phyloP scores from a whole-genome alignment of 2,113 vertebrate species.

The Xyliphius kryptos region DNA sequence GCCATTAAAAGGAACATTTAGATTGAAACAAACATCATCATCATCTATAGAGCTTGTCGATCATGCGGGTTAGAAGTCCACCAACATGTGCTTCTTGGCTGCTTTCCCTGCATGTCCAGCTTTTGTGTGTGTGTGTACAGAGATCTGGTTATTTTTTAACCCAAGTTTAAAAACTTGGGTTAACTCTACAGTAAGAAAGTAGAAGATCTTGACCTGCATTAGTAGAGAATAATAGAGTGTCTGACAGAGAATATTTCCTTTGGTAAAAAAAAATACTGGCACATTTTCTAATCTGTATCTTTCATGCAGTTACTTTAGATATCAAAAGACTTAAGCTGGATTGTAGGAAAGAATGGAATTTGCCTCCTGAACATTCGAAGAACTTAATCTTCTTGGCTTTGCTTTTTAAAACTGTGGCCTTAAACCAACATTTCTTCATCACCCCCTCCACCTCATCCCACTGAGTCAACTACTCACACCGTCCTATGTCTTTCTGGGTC shows the following conservation, averaged over 20 bases:
- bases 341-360: too few species aligned
- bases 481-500: conserved; percentile 33
- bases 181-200: too few species aligned
- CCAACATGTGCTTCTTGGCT: conserved; percentile 65
- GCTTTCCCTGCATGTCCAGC: conserved; percentile 50
- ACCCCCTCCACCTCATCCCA: neutral
- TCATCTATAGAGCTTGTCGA: conserved; percentile 51
- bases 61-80: conserved; percentile 68
- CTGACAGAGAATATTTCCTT: conserved; percentile 52
- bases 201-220: conserved; percentile 84
- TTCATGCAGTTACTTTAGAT: neutral
- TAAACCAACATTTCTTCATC: conserved; percentile 47
- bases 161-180: too few species aligned
- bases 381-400: too few species aligned
- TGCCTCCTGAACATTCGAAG: too few species aligned
- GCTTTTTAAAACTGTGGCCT: conserved; percentile 10
- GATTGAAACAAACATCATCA: conserved; percentile 49
- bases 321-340: too few species aligned
- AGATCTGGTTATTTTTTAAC: conserved; percentile 68
- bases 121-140: conserved; percentile 68
- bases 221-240: too few species aligned
- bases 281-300: neutral
- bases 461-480: conserved; percentile 16
- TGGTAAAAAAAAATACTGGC: too few species aligned
- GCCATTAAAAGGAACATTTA: conserved; percentile 36